A percentile compares a stretch with the other conserved stretches of the same genome.
These are phyloP conservation scores for Acutogordius australiensis DNA, from an alignment of 2,888 invertebrate species.

Conservation along the genomic window DNA sequence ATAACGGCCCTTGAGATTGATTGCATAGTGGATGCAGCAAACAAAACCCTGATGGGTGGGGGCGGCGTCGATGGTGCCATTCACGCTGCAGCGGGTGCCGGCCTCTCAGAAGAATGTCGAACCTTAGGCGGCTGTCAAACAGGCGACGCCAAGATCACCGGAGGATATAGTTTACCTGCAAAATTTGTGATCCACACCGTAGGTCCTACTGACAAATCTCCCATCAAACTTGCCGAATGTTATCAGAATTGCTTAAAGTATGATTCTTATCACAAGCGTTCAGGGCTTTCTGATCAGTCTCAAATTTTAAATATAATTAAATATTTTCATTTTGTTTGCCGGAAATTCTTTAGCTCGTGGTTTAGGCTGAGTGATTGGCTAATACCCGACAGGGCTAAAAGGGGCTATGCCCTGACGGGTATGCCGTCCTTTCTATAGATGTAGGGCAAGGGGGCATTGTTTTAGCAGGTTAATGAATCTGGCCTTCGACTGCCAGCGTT, in stretches of 20 bases:
- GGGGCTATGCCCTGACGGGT: too few species aligned
- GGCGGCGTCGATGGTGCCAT: slow-evolving; percentile 70
- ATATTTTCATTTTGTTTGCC: too few species aligned
- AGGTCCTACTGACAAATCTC: slow-evolving; percentile 46
- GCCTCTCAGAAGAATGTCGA: slow-evolving; percentile 34
- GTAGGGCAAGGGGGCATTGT: too few species aligned
- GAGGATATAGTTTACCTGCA: slow-evolving; percentile 48
- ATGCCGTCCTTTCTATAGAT: too few species aligned
- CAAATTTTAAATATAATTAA: too few species aligned
- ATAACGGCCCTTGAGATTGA: slow-evolving; percentile 54
- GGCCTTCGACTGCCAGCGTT: too few species aligned
- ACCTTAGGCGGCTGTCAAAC: slow-evolving; percentile 40
- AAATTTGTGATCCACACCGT: slow-evolving; percentile 65
- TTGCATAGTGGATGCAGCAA: slow-evolving; percentile 66
- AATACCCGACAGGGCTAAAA: too few species aligned
- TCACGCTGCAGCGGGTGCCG: slow-evolving; percentile 44
- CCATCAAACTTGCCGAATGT: slow-evolving; percentile 35
- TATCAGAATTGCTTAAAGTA: slow-evolving; percentile 38
- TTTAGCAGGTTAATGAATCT: too few species aligned
- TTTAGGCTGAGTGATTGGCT: too few species aligned
- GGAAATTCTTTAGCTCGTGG: too few species aligned
- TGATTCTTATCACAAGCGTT: slow-evolving; percentile 27
- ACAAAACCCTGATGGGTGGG: slow-evolving; percentile 40
- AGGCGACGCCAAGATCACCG: slow-evolving; percentile 53
- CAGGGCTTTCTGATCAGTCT: too few species aligned